Conservation (phyloP, 2,888 invertebrate species). For the Calephelis perditalis region DNA sequence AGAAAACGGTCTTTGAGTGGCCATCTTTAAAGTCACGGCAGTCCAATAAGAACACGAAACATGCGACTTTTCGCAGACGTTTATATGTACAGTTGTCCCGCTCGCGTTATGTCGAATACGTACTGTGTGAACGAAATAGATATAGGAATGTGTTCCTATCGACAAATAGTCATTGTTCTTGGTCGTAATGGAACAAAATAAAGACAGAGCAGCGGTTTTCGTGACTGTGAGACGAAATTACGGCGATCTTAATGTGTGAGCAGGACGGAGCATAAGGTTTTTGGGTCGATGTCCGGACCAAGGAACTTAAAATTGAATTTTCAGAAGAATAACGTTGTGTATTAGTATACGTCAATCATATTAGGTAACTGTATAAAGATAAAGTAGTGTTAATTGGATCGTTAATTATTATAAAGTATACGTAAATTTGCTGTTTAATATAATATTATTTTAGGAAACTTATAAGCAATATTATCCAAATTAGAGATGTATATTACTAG, state of each 20-base stretch:
- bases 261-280: slow-evolving; percentile 59
- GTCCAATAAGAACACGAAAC: slow-evolving; percentile 71
- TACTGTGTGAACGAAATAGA: slow-evolving; percentile 52
- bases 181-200: slow-evolving; percentile 75
- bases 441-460: too few species aligned
- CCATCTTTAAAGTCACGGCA: slow-evolving; percentile 71
- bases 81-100: slow-evolving; percentile 49
- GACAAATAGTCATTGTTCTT: slow-evolving; percentile 74
- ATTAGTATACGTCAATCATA: slow-evolving; percentile 31
- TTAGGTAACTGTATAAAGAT: slow-evolving; percentile 14
- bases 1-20: slow-evolving; percentile 69
- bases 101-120: slow-evolving; percentile 35
- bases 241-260: slow-evolving; percentile 43
- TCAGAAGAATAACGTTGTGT: slow-evolving; percentile 62
- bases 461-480: too few species aligned
- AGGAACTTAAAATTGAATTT: slow-evolving; percentile 71
- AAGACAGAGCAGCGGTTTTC: slow-evolving; percentile 76
- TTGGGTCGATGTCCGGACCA: slow-evolving; percentile 74
- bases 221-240: slow-evolving; percentile 69
- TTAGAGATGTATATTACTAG: too few species aligned
- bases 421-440: background rate
- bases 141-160: slow-evolving; percentile 59
- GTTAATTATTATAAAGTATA: background rate
- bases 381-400: slow-evolving; percentile 13
- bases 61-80: slow-evolving; percentile 45